phyloP scores from a whole-genome alignment of 2,888 invertebrate genomes.

The Cantharis rufa region DNA sequence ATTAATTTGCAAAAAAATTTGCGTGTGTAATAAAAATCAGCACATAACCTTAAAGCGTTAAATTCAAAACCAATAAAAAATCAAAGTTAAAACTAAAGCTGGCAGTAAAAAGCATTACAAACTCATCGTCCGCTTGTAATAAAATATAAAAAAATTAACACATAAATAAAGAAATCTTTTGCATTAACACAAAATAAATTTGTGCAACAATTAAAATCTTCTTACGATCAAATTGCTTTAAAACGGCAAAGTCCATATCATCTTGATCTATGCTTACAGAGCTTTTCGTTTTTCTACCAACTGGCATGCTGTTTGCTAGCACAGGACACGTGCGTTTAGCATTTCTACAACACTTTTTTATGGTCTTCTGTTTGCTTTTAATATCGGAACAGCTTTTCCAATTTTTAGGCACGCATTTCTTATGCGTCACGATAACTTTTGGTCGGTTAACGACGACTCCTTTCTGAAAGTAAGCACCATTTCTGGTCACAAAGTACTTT shows the following conservation, averaged over 20 bases:
- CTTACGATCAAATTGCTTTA: conserved; percentile 35
- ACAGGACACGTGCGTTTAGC: conserved; percentile 54
- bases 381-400: conserved; percentile 56
- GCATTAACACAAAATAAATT: background rate
- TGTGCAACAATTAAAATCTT: conserved; percentile 36
- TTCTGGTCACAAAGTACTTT: conserved; percentile 50
- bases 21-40: background rate
- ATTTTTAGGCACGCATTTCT: conserved; percentile 48
- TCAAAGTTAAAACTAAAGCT: background rate
- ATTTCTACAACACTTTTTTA: conserved; percentile 53
- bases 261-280: conserved; percentile 44
- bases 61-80: conserved; percentile 25
- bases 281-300: conserved; percentile 49
- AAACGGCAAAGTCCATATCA: conserved; percentile 24
- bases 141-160: conserved; percentile 5
- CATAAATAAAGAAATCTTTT: conserved; percentile 10
- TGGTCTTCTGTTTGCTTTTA: conserved; percentile 42
- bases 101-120: background rate
- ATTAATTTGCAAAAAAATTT: background rate
- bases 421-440: conserved; percentile 46
- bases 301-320: conserved; percentile 42
- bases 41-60: background rate
- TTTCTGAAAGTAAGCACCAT: conserved; percentile 19
- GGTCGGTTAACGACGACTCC: conserved; percentile 31
- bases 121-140: background rate